phyloP scores from a whole-genome alignment of 2,888 invertebrate species.

The Geophilus truncorum region DNA sequence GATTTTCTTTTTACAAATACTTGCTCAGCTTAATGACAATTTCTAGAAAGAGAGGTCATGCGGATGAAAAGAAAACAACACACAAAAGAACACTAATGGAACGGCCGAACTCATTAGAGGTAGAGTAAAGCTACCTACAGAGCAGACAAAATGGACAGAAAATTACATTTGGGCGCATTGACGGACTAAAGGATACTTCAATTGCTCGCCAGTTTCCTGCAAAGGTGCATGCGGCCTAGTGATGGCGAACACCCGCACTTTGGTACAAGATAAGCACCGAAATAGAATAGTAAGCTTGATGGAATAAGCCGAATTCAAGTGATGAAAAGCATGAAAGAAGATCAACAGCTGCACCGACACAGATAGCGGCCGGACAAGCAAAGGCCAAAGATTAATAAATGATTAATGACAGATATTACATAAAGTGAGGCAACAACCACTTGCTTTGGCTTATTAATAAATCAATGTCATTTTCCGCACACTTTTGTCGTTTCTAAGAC shows the following conservation, averaged over 20 bases:
- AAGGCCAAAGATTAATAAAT: constrained; percentile 20
- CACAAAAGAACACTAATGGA: constrained; percentile 20
- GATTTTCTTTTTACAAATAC: background rate
- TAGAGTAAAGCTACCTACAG: background rate
- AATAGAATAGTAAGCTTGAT: background rate
- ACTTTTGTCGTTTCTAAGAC: background rate
- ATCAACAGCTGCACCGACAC: constrained; percentile 10
- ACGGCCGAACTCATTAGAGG: background rate
- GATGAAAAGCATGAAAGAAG: constrained; percentile 14
- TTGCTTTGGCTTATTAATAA: background rate
- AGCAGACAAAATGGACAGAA: constrained; percentile 5
- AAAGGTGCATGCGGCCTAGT: background rate
- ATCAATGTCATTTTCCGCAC: background rate
- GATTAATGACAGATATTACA: constrained; percentile 12
- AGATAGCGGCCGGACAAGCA: background rate
- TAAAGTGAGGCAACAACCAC: background rate
- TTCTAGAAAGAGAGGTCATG: background rate
- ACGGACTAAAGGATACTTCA: constrained; percentile 11
- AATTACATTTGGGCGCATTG: constrained; percentile 9
- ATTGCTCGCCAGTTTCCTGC: background rate
- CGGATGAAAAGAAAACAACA: background rate
- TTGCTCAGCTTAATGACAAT: background rate
- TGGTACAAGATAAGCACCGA: background rate
- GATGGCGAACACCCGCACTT: background rate
- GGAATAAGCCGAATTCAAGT: constrained; percentile 11